phyloP scores from a whole-genome alignment of 2,888 invertebrate species.

The Phyllotreta cruciferae region DNA sequence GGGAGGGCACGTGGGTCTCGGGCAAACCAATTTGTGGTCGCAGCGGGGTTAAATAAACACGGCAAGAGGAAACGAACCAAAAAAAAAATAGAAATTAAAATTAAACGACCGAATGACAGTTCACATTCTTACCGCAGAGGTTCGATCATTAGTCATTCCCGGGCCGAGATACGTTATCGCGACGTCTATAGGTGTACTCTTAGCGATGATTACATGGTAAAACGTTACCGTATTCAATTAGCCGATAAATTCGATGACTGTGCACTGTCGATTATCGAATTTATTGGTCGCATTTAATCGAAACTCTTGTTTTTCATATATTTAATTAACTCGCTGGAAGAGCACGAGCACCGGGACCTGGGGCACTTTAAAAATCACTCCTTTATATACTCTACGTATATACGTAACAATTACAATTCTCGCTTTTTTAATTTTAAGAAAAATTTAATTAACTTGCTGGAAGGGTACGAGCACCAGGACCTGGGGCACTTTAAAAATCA shows the following conservation, averaged over 20 bases:
- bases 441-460: too few species aligned
- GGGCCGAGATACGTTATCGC: slow-evolving; percentile 58
- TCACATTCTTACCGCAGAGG: slow-evolving; percentile 61
- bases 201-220: slow-evolving; percentile 56
- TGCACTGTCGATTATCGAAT: slow-evolving; percentile 25
- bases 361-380: too few species aligned
- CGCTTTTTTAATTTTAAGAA: too few species aligned
- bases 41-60: slow-evolving; percentile 69
- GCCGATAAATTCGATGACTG: slow-evolving; percentile 33
- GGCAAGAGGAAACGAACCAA: slow-evolving; percentile 58
- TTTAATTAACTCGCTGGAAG: too few species aligned
- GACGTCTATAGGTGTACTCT: slow-evolving; percentile 58
- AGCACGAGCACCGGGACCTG: too few species aligned
- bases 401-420: too few species aligned
- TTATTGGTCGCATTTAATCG: slow-evolving; percentile 33
- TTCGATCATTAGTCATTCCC: slow-evolving; percentile 59
- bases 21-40: slow-evolving; percentile 69
- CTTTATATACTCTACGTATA: too few species aligned
- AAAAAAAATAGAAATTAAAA: slow-evolving; percentile 17
- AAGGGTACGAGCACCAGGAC: too few species aligned
- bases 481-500: too few species aligned
- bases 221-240: slow-evolving; percentile 47
- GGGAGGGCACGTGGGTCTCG: slow-evolving; percentile 59
- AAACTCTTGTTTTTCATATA: not conserved
- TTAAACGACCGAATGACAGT: slow-evolving; percentile 68